Conservation (phyloP, 1,140 invertebrate species). For the Rhynchophorus ferrugineus region DNA sequence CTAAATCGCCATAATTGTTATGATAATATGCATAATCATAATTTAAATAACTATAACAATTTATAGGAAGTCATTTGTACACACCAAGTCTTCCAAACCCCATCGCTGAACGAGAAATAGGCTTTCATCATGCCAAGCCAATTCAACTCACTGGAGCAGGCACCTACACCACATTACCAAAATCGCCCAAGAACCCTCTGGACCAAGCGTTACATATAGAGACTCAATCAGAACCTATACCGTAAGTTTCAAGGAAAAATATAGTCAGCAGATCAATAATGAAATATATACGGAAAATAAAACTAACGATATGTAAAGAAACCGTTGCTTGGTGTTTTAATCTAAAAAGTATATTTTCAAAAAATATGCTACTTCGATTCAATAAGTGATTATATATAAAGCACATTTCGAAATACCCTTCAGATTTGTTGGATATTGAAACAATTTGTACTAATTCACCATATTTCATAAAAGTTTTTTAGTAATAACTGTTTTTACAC, state of each 20-base stretch:
- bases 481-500: too few species aligned
- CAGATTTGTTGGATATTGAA: too few species aligned
- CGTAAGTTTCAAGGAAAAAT: conserved; percentile 52
- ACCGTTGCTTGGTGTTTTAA: too few species aligned
- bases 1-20: neutral
- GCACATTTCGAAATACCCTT: too few species aligned
- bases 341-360: too few species aligned
- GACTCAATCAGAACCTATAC: conserved; percentile 73
- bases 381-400: too few species aligned
- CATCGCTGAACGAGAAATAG: conserved; percentile 27
- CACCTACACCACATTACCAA: conserved; percentile 45
- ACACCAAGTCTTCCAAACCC: conserved; percentile 48
- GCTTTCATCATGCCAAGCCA: conserved; percentile 40
- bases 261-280: neutral
- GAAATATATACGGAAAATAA: too few species aligned
- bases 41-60: neutral
- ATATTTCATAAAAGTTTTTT: too few species aligned
- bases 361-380: too few species aligned
- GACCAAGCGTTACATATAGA: conserved; percentile 75
- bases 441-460: too few species aligned
- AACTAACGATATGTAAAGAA: too few species aligned
- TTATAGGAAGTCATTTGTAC: conserved; percentile 46
- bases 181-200: conserved; percentile 45
- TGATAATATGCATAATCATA: neutral
- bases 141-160: conserved; percentile 40